Evolutionary conservation across 2,888 invertebrate genomes (phyloP).

Genomic region (Fragum sueziense): DNA sequence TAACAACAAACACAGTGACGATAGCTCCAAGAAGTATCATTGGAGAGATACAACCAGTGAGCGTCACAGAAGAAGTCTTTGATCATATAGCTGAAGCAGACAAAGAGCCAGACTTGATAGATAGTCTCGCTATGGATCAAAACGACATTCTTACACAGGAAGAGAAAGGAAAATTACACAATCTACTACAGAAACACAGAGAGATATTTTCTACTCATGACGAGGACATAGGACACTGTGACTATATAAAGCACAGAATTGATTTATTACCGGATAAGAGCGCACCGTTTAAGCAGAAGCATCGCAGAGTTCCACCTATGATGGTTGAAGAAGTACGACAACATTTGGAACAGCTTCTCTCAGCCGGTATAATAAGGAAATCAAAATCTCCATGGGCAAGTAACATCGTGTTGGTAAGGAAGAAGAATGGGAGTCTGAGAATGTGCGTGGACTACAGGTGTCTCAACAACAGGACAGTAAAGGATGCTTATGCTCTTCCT

Average conservation of each 20-base stretch:
- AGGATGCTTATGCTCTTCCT: conserved; percentile 18
- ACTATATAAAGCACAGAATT: background rate
- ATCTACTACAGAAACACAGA: background rate
- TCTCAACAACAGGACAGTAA: conserved; percentile 5
- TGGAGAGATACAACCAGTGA: too few relatives aligned
- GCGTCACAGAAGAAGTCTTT: conserved; percentile 9
- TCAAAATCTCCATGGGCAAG: conserved; percentile 17
- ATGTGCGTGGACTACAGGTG: conserved; percentile 17
- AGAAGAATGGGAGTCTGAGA: background rate
- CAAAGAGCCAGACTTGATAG: background rate
- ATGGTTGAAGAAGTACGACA: conserved; percentile 32
- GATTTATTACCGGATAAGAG: conserved; percentile 2
- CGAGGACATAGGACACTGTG: conserved; percentile 1
- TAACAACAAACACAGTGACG: too few relatives aligned
- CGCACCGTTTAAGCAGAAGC: too few relatives aligned
- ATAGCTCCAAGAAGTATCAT: too few relatives aligned
- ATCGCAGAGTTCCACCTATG: background rate
- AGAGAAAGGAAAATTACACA: background rate
- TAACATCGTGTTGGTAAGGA: background rate
- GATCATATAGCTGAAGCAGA: background rate
- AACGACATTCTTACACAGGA: background rate
- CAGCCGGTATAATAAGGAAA: background rate
- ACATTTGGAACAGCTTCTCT: conserved; percentile 17
- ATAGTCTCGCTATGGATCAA: background rate
- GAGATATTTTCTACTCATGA: background rate